Conservation (phyloP, 2,797 vertebrate genomes). For the Arnoldichthys spilopterus region DNA sequence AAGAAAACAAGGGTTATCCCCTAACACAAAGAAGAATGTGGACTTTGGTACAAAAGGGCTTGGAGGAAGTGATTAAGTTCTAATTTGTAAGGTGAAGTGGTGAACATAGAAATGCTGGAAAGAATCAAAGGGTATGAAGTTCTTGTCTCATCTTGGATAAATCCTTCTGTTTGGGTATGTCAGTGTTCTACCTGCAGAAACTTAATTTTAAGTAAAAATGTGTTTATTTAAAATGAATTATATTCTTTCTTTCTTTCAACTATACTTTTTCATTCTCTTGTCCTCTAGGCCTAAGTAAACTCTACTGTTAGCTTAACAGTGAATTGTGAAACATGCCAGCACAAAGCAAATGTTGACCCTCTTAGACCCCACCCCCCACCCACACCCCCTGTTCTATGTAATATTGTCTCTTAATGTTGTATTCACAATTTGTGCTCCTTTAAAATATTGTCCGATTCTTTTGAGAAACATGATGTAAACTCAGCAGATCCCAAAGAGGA, state of each 20-base stretch:
- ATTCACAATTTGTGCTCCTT: not conserved
- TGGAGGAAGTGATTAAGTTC: constrained; percentile 31
- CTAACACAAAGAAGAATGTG: constrained; percentile 27
- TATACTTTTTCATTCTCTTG: not conserved
- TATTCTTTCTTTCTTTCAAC: constrained; percentile 10
- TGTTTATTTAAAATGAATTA: constrained; percentile 46
- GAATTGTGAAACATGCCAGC: constrained; percentile 27
- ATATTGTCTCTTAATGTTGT: not conserved
- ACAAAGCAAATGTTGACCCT: constrained; percentile 40
- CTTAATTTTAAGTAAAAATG: not conserved
- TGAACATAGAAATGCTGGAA: constrained; percentile 9
- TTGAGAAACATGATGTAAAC: not conserved
- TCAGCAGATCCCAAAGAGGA: not conserved
- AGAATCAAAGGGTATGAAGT: constrained; percentile 23
- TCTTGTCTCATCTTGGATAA: not conserved
- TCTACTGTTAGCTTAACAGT: constrained; percentile 3
- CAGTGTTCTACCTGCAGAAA: not conserved
- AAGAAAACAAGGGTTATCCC: constrained; percentile 35
- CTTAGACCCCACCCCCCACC: constrained; percentile 25
- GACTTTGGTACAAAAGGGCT: not conserved
- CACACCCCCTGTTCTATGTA: not conserved
- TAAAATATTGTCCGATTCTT: not conserved
- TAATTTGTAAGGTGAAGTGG: constrained; percentile 12
- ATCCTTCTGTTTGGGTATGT: not conserved
- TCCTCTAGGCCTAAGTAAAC: constrained; percentile 26